A percentile compares a stretch with the other conserved stretches of the same genome.
Conservation (phyloP, 92 coral and sea anemone genomes). For the Chrysogorgia sp. region DNA sequence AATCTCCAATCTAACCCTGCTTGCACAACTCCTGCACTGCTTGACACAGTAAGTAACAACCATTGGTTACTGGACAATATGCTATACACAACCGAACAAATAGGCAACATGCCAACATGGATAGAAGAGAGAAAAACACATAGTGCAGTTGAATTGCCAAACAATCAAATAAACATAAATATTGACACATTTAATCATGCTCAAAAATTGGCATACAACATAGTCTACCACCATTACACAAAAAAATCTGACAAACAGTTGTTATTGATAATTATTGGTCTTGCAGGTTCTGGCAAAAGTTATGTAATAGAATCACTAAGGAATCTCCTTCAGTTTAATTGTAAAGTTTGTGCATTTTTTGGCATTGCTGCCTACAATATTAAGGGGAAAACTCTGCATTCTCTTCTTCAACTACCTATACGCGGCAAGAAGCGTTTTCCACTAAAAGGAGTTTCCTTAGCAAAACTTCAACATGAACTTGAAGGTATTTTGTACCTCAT, state of each 20-base stretch:
- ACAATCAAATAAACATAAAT: slow-evolving; percentile 7
- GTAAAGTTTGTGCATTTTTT: slow-evolving; percentile 61
- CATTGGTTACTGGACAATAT: too few relatives aligned
- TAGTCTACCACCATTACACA: slow-evolving; percentile 3
- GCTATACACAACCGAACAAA: slow-evolving; percentile 57
- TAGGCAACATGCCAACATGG: slow-evolving; percentile 68
- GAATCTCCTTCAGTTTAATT: slow-evolving; percentile 14
- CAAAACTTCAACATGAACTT: slow-evolving; percentile 50
- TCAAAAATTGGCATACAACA: slow-evolving; percentile 59
- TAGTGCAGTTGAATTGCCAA: slow-evolving; percentile 28
- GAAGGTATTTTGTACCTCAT: slow-evolving; percentile 49
- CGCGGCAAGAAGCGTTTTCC: slow-evolving; percentile 43
- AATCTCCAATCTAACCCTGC: too few relatives aligned
- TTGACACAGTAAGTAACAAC: too few relatives aligned
- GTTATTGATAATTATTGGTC: slow-evolving; percentile 54
- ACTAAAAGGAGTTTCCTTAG: slow-evolving; percentile 26
- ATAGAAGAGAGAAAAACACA: slow-evolving; percentile 47
- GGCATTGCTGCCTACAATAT: slow-evolving; percentile 59
- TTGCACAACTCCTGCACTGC: too few relatives aligned
- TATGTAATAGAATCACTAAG: slow-evolving; percentile 55
- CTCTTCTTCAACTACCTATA: slow-evolving; percentile 57
- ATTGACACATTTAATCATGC: slow-evolving; percentile 17
- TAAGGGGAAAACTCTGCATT: slow-evolving; percentile 58
- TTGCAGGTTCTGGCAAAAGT: slow-evolving; percentile 62
- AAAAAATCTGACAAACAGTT: slow-evolving; percentile 20